Conservation (phyloP, 2,113 vertebrate species). For the Rana temporaria region DNA sequence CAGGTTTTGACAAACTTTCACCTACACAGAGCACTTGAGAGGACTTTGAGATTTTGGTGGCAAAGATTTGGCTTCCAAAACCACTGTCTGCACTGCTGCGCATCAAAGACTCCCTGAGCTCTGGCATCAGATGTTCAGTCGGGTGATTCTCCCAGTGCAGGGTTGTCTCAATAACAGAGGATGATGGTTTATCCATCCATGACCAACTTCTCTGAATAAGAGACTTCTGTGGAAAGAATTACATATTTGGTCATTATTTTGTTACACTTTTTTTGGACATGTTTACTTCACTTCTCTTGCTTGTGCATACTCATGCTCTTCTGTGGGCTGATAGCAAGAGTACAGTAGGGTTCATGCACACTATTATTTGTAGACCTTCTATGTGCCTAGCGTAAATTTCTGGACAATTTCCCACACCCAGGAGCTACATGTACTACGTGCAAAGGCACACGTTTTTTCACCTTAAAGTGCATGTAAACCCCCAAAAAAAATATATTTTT, state of each 20-base stretch:
- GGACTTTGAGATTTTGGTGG: neutral
- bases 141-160: conserved; percentile 16
- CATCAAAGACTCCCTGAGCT: conserved; percentile 17
- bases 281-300: too few species aligned
- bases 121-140: conserved; percentile 16
- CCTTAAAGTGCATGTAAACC: too few species aligned
- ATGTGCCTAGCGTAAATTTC: too few species aligned
- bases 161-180: neutral
- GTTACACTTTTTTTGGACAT: too few species aligned
- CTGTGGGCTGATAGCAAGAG: too few species aligned
- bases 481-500: too few species aligned
- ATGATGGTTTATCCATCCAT: conserved; percentile 46
- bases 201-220: conserved; percentile 51
- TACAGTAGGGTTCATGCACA: too few species aligned
- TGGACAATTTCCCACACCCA: too few species aligned
- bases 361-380: too few species aligned
- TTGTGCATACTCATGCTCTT: too few species aligned
- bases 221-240: rapidly evolving
- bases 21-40: neutral
- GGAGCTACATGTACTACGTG: too few species aligned
- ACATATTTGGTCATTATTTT: neutral
- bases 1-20: neutral
- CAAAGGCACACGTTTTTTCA: too few species aligned
- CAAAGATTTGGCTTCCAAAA: conserved; percentile 41
- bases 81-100: conserved; percentile 48